Evolutionary conservation across 1,140 invertebrate species (phyloP).

Genomic region (Liolophura sinensis): DNA sequence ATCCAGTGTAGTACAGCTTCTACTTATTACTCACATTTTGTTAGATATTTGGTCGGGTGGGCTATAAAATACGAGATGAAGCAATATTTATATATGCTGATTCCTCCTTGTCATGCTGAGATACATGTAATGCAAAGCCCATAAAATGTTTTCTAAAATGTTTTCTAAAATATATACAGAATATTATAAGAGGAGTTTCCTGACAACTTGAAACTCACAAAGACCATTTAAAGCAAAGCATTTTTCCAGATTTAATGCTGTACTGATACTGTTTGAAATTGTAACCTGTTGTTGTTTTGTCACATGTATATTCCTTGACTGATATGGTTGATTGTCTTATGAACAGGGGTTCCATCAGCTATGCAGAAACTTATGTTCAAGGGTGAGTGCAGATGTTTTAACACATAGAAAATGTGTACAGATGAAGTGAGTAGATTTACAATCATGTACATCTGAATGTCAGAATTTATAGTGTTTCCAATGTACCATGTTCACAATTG

Average conservation of each 20-base stretch:
- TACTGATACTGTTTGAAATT: not conserved
- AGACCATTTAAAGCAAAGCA: not conserved
- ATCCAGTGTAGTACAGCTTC: not conserved
- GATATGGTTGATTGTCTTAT: slow-evolving; percentile 10
- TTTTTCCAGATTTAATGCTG: not conserved
- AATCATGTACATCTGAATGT: not conserved
- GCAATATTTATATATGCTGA: too few species aligned
- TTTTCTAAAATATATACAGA: too few species aligned
- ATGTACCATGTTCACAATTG: too few species aligned
- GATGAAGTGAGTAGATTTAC: not conserved
- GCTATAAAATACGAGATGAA: not conserved
- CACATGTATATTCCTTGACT: not conserved
- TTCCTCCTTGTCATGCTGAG: too few species aligned
- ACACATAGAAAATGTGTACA: not conserved
- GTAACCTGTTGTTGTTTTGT: not conserved
- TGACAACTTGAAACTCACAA: not conserved
- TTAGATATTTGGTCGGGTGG: not conserved
- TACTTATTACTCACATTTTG: not conserved
- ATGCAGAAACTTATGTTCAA: slow-evolving; percentile 93
- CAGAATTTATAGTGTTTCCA: not conserved
- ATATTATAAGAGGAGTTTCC: not conserved
- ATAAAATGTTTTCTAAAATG: too few species aligned
- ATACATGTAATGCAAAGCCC: too few species aligned
- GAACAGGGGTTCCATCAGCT: slow-evolving; percentile 73
- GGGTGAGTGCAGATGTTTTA: slow-evolving; percentile 46